Conservation (phyloP, 2,797 vertebrate genomes). For the Botia kubotai region DNA sequence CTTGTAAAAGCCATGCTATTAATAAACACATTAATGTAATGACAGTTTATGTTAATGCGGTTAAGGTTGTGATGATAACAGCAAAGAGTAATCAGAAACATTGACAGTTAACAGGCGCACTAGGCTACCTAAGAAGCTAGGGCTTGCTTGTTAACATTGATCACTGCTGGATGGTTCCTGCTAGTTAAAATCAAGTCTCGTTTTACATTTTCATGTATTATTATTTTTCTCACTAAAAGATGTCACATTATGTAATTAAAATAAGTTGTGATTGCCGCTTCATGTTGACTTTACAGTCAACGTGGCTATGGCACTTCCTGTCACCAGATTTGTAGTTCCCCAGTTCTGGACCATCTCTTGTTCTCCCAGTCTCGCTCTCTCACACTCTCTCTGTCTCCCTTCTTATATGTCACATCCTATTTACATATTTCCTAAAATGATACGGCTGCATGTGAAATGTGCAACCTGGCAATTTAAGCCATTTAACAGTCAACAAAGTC, state of each 20-base stretch:
- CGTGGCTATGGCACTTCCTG: neutral
- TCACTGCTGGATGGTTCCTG: no score
- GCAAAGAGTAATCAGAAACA: neutral
- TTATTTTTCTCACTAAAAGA: neutral
- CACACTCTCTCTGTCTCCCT: no score
- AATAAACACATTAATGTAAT: no score
- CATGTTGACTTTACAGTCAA: neutral
- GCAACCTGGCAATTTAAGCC: constrained; percentile 42
- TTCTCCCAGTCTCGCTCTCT: neutral
- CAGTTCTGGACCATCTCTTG: neutral
- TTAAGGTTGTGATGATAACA: no score
- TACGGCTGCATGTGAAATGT: neutral
- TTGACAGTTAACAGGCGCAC: no score
- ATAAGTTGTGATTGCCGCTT: neutral
- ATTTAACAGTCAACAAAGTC: constrained; percentile 39
- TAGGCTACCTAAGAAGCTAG: no score
- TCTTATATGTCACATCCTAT: constrained; percentile 29
- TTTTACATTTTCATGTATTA: neutral
- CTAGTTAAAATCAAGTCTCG: neutral
- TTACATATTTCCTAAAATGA: constrained; percentile 40
- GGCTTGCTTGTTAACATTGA: no score
- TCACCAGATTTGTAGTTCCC: neutral
- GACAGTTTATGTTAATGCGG: no score
- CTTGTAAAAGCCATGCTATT: no score
- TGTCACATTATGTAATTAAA: neutral